A percentile compares a stretch with the other conserved stretches of the same genome.
These are phyloP conservation scores for Corythoichthys haematopterus DNA, from an alignment of 2,113 vertebrate genomes.

Conservation along the genomic window DNA sequence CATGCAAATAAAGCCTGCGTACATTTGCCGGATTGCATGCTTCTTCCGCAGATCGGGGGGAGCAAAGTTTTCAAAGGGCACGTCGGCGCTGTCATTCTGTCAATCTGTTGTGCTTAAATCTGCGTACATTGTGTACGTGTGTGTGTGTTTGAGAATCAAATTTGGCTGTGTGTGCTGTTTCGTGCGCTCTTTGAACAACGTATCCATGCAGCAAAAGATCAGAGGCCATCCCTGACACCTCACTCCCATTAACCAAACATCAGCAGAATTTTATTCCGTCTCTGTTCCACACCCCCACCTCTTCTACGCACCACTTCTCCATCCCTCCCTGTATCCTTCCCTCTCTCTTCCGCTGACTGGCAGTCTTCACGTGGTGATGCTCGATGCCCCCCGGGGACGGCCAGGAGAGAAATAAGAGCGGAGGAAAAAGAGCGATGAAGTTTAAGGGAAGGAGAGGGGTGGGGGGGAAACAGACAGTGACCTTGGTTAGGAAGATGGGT, in stretches of 20 bases:
- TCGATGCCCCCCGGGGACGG: slow-evolving; percentile 68
- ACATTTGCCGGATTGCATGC: slow-evolving; percentile 56
- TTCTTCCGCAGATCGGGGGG: slow-evolving; percentile 61
- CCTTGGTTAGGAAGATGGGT: slow-evolving; percentile 73
- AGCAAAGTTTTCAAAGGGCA: slow-evolving; percentile 57
- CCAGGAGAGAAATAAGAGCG: slow-evolving; percentile 53
- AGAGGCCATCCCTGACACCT: slow-evolving; percentile 73
- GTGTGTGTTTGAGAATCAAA: slow-evolving; percentile 20
- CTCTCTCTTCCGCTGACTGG: slow-evolving; percentile 68
- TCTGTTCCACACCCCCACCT: slow-evolving; percentile 37
- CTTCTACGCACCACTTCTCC: slow-evolving; percentile 22
- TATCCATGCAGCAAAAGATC: slow-evolving; percentile 71
- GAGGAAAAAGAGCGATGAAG: slow-evolving; percentile 39
- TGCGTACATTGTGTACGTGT: slow-evolving; percentile 28
- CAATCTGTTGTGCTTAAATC: slow-evolving; percentile 63
- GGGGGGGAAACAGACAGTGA: slow-evolving; percentile 70
- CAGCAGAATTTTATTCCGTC: slow-evolving; percentile 70
- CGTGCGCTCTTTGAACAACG: slow-evolving; percentile 68
- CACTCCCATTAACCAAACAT: slow-evolving; percentile 71
- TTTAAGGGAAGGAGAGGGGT: slow-evolving; percentile 57
- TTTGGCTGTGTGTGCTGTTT: slow-evolving; percentile 71
- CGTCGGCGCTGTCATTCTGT: slow-evolving; percentile 62
- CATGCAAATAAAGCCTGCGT: slow-evolving; percentile 65
- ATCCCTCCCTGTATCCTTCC: slow-evolving; percentile 28
- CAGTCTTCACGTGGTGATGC: slow-evolving; percentile 74